A percentile compares a stretch with the other conserved stretches of the same genome.
These are phyloP conservation scores for Australoheros facetus DNA, from an alignment of 2,797 vertebrate species.

Conservation along the genomic window DNA sequence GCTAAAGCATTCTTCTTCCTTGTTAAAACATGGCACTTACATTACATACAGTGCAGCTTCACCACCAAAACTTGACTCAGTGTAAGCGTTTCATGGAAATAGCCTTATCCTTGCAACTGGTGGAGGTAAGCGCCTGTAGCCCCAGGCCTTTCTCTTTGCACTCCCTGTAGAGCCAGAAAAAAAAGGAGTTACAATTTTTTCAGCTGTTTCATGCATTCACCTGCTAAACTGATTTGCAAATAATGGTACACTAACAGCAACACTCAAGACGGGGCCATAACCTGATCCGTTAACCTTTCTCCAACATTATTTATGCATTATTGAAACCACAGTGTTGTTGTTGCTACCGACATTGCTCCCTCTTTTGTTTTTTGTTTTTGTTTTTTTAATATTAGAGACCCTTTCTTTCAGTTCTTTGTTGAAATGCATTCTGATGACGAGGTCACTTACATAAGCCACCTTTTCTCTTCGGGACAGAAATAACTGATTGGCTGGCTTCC, in stretches of 20 bases:
- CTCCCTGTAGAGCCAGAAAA: neutral
- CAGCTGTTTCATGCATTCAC: neutral
- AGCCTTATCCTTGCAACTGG: neutral
- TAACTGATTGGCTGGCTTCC: slow-evolving; percentile 23
- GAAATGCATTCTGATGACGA: slow-evolving; percentile 2
- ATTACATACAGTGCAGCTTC: neutral
- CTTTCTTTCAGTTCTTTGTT: neutral
- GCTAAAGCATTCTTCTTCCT: neutral
- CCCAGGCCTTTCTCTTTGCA: neutral
- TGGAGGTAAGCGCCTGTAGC: neutral
- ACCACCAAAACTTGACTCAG: neutral
- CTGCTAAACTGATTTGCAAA: neutral
- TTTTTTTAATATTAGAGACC: neutral
- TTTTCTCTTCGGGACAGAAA: neutral
- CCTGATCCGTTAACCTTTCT: neutral
- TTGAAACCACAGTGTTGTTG: neutral
- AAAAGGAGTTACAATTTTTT: neutral
- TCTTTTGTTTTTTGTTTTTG: neutral
- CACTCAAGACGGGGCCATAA: neutral
- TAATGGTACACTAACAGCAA: neutral
- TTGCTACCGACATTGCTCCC: neutral
- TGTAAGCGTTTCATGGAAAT: neutral
- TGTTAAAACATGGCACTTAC: neutral
- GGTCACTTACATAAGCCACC: neutral
- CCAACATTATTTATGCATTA: neutral